Percentiles rank a stretch among this genome's conserved stretches.
These are phyloP conservation scores for Chrysolina haemoptera DNA, from an alignment of 2,888 invertebrate species.

Conservation along the genomic window DNA sequence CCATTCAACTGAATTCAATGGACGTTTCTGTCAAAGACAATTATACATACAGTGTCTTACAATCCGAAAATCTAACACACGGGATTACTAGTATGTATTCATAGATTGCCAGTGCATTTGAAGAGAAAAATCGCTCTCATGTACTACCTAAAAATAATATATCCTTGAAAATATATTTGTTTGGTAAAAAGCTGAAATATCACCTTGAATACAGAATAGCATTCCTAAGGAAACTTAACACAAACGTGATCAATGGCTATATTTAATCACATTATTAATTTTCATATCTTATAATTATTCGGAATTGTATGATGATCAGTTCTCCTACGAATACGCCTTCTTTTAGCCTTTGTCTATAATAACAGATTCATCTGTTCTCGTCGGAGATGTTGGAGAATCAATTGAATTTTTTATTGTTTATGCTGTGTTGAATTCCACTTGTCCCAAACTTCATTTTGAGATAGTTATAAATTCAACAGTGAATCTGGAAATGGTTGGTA, in stretches of 20 bases:
- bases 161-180: not conserved
- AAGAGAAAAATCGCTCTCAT: not conserved
- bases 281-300: not conserved
- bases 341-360: not conserved
- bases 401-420: not conserved
- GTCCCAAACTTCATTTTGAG: too few relatives aligned
- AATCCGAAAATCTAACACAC: too few relatives aligned
- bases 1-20: too few relatives aligned
- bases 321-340: not conserved
- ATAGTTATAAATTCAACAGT: too few relatives aligned
- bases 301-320: not conserved
- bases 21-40: too few relatives aligned
- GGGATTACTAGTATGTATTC: too few relatives aligned
- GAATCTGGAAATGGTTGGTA: too few relatives aligned
- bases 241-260: too few relatives aligned
- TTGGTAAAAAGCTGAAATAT: slow-evolving; percentile 1
- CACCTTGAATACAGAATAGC: too few relatives aligned
- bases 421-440: too few relatives aligned
- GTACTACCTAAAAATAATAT: not conserved
- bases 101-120: not conserved
- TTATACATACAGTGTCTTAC: too few relatives aligned
- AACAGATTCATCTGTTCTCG: not conserved
- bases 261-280: not conserved
- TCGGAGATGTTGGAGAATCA: not conserved
- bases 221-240: too few relatives aligned